These are phyloP conservation scores for Phoebastria nigripes DNA, from an alignment of 2,797 vertebrate genomes.

Conservation along the genomic window DNA sequence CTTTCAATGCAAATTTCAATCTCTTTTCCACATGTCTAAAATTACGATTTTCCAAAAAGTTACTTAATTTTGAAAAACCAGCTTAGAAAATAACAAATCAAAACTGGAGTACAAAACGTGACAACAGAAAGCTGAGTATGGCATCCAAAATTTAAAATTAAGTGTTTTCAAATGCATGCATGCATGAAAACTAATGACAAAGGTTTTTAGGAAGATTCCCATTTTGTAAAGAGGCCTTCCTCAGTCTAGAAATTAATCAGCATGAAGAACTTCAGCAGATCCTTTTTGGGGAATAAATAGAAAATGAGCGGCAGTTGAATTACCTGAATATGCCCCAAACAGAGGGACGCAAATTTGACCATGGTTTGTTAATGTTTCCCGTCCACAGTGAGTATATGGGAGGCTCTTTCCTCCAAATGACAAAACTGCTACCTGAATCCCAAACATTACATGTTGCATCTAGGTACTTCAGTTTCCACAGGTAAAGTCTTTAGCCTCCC, in stretches of 20 bases:
- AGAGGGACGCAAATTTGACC: not conserved
- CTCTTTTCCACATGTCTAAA: not conserved
- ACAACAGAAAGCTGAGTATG: not conserved
- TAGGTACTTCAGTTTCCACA: not conserved
- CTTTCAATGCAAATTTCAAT: not conserved
- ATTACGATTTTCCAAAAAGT: not conserved
- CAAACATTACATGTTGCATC: rapidly evolving
- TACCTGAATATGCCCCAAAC: not conserved
- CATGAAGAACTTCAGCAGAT: not conserved
- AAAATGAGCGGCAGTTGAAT: not conserved
- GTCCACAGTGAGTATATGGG: not conserved
- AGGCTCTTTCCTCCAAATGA: not conserved
- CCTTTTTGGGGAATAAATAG: not conserved
- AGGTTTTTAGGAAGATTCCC: not conserved
- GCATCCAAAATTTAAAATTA: not conserved
- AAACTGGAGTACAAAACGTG: not conserved
- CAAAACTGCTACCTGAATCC: not conserved
- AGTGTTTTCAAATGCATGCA: not conserved
- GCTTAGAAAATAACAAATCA: not conserved
- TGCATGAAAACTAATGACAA: not conserved
- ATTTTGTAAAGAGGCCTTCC: not conserved
- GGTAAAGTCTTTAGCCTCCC: not conserved
- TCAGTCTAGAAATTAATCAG: not conserved
- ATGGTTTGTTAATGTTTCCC: not conserved
- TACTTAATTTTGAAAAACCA: not conserved